Base-by-base conservation (phyloP, 2,113 vertebrate species). In the Sinocyclocheilus maitianheensis region DNA sequence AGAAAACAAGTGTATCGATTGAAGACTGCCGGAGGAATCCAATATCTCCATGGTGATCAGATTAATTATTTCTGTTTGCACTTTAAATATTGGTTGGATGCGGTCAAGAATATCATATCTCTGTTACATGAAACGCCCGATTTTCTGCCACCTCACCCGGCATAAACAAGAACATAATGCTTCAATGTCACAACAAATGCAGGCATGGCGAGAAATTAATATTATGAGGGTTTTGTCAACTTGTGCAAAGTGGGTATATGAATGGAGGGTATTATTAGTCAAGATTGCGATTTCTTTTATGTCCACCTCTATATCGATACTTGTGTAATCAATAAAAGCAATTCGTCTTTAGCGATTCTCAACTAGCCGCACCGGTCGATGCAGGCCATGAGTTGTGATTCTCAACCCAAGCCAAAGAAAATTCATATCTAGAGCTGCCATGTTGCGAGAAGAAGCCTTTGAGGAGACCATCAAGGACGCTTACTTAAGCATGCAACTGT, bases 1-100 rank as follows among this genome's bases (percentile, higher is more conserved):
- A 88, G 92, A 91, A 88, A 62, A 93, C 89, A 90, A 91, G 87
- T 79, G 55, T 92, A 95, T 95, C 90, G 94, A 95, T 95, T 85
- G 76, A 62, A 6, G 88, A 75, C 88, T 87, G 89, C 90, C 88
- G 89, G 91, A 91, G 90, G 92, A 93, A 93, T 94, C 88, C 92
- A 92, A 93, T 93, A 93, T 92, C 77, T 86, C 85, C 43, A 63
- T 88, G 89, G 90, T 89, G 90, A 91, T 94, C 91, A 89, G 88
- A 94, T 96, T 90, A 92, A 95, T 95, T 91, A 93, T 86, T 7
- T 87, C 89, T 83, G 89, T 55, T 53, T 69, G 83, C 84, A 79
- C 86, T 92, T 91, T 94, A 91, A 75, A 93, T 91, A 92, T 90
- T 69, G 12, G 22, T 13, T 22, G 60, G 60, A 55, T 40, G 60